phyloP scores from a whole-genome alignment of 2,797 vertebrate genomes.

The Sparidentex hasta region DNA sequence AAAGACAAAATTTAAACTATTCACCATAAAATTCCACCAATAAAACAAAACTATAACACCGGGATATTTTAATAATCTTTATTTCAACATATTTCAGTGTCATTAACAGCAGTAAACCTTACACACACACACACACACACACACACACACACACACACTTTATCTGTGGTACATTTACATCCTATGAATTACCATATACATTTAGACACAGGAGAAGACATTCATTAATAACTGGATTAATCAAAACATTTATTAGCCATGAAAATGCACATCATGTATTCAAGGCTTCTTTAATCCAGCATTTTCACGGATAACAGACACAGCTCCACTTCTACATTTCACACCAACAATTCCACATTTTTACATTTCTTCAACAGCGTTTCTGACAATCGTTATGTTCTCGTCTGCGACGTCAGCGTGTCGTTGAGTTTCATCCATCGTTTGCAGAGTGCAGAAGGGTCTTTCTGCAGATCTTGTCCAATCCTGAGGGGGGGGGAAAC shows the following conservation, averaged over 20 bases:
- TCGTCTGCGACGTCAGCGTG: not conserved
- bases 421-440: constrained; percentile 17
- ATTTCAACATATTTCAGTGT: constrained; percentile 24
- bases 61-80: constrained; percentile 12
- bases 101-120: not conserved
- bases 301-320: too few species aligned
- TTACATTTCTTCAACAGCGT: not conserved
- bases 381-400: not conserved
- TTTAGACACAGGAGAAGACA: not conserved
- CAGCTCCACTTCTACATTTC: too few species aligned
- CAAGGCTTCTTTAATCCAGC: not conserved
- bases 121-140: constrained; percentile 3
- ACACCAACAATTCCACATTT: too few species aligned
- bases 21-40: not conserved
- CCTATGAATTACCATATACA: not conserved
- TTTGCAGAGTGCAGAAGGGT: constrained; percentile 28
- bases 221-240: not conserved
- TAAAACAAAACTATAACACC: constrained; percentile 16
- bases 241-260: not conserved
- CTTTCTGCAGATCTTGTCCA: constrained; percentile 27
- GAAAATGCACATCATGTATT: constrained; percentile 1
- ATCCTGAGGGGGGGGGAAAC: constrained; percentile 61
- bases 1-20: not conserved
- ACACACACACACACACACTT: too few species aligned
- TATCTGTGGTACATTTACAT: not conserved